These are phyloP conservation scores for Loriculus beryllinus DNA, from an alignment of 2,797 vertebrate genomes.

Conservation along the genomic window DNA sequence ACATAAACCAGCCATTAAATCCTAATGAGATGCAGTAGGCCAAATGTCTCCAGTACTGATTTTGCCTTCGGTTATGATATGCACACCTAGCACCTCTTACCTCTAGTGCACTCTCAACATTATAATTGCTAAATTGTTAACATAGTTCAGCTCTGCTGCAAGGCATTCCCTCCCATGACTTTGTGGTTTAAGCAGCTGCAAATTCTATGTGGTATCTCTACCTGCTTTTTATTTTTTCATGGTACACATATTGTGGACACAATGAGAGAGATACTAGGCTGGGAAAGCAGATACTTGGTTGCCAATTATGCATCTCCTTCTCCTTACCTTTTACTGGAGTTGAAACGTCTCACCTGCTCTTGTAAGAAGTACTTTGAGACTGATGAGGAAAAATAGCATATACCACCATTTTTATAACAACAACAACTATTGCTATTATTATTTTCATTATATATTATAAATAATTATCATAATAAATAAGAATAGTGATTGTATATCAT, in stretches of 20 bases:
- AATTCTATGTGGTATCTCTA: neutral
- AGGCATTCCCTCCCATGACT: neutral
- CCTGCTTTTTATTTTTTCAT: neutral
- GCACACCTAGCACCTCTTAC: neutral
- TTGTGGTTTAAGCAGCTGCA: neutral
- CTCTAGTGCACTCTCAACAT: neutral
- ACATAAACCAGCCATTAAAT: neutral
- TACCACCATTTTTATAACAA: neutral
- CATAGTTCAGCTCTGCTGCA: neutral
- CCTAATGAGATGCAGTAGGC: neutral
- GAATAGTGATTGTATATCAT: neutral
- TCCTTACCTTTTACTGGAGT: neutral
- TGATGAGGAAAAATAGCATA: neutral
- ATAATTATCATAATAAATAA: neutral
- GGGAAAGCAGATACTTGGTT: neutral
- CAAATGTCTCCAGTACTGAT: neutral
- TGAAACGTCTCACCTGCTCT: neutral
- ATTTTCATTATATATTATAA: neutral
- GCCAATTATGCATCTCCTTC: neutral
- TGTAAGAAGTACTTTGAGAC: neutral
- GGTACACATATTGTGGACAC: neutral
- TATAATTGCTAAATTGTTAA: neutral
- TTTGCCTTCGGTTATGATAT: neutral
- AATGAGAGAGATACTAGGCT: neutral
- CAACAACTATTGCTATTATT: neutral